Base-by-base conservation (phyloP, 2,888 invertebrate species). In the Brachyptera putata region DNA sequence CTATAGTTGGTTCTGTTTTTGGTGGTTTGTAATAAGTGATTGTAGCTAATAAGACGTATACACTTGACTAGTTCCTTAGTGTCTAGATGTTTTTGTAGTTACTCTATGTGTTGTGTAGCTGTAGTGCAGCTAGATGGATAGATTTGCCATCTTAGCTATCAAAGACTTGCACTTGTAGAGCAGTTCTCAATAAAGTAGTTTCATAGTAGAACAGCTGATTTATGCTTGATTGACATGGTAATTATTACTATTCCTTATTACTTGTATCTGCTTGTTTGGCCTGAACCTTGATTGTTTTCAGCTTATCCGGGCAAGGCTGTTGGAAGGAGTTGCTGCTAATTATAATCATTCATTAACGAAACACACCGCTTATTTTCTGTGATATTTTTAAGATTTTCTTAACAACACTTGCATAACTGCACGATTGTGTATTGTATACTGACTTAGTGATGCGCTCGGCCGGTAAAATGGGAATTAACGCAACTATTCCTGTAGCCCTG, bases 171-270 rank as follows among this genome's bases (percentile, higher is more conserved):
- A 77, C 77, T 63, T 78, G 77, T 77, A 76, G 75, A 76, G 76
- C 75, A 74, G 75, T 77, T 77, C 73, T 73, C 72, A 77, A 78
- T 78, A 78, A 78, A 78, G 77, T 78, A 78, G 78, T 76, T 77
- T 76, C 74, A 75, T 74, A 76, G 77, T 77, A 77, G 77, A 73
- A 72, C 73, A 61, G 75, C 74, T 75, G 76, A 76, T 76, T 77
- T 76, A 72, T 74, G 63, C 64, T 64, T 64, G 63, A 64, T 53
- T 53, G 53, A 34, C 21, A 53, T 64, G 61, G 61, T 64, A 61
- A 56, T 62, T 64, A 64, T 63, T 64, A 59, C 62, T 64, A 48
- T 50, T 63, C 61, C 61, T 62, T 63, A 59, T 64, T 59, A 60
- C 57, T 64, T 48, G 58, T 53, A 60, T 57, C 57, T 64, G 64